Percentiles rank a stretch among this genome's conserved stretches.
Evolutionary conservation across 1,140 invertebrate genomes (phyloP).

Genomic region (Pseudomyrmex concolor): DNA sequence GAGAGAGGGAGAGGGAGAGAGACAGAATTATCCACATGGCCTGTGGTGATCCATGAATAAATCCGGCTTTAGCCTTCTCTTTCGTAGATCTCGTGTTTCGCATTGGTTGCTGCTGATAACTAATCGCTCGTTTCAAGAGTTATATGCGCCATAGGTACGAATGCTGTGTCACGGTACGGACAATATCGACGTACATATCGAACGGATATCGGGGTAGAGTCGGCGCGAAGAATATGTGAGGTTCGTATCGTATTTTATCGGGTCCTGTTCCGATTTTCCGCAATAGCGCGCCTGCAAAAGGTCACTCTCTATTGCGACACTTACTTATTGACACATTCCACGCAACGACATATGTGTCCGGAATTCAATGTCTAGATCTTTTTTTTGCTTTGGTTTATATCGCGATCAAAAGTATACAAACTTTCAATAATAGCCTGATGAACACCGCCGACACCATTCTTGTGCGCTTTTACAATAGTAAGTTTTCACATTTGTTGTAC

Average conservation of each 20-base stretch:
- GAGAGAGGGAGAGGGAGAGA: neutral
- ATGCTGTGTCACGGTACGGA: constrained; percentile 34
- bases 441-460: neutral
- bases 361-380: neutral
- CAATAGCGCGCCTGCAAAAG: constrained; percentile 27
- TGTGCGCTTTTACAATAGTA: too few species aligned
- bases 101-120: constrained; percentile 41
- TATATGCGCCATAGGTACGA: constrained; percentile 27
- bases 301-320: constrained; percentile 5
- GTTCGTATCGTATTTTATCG: constrained; percentile 30
- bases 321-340: constrained; percentile 27
- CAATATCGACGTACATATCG: neutral
- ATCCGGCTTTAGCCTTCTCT: constrained; percentile 25
- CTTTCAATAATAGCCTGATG: neutral
- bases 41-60: constrained; percentile 66
- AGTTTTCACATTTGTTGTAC: too few species aligned
- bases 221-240: constrained; percentile 30
- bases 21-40: constrained; percentile 65
- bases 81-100: constrained; percentile 31
- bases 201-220: constrained; percentile 58
- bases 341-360: neutral
- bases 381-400: neutral
- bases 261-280: constrained; percentile 33
- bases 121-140: constrained; percentile 50
- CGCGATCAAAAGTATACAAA: too few species aligned